Evolutionary conservation across 2,797 vertebrate genomes (phyloP), one percentile per base, ranked within the genome.

Genomic region (Gadopsis marmoratus): DNA sequence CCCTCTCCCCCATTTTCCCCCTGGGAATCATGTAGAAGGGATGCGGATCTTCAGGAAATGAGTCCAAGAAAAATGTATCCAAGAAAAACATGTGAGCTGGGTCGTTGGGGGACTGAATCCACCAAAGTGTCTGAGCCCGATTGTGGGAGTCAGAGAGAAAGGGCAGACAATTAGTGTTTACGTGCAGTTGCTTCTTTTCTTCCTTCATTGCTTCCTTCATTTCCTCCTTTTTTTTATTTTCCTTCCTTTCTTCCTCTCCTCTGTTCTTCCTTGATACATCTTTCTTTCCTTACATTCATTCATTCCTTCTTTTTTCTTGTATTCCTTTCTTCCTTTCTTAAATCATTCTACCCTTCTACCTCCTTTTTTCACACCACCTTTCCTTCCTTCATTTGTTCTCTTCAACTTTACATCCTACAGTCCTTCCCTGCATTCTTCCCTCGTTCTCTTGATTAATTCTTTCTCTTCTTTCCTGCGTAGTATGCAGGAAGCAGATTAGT

Each of bases 41-140:
- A 90, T 85, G 86, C 23, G 13, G 80, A 88, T 87, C 78, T 81
- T 85, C 68, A 90, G 88, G 92, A 93, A 91, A 92, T 92, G 80
- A 91, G 84, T 79, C 75, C 74, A 86, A 73, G 73, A 85, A 83
- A 91, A 86, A 87, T 65, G 60, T 51, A 83, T 93, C 92, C 92
- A 93, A 93, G 82, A 87, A 89, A 93, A 93, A 94, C 91, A 94
- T 39, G 55, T 50, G 77, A 88, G 75, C 68, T 60, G 56, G 77
- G 84, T 84, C 63, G 4, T 71, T 74, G 76, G 80, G 78, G 90
- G 81, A 83, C 81, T 4, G 7, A 84, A 79, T 84, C 74, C 74
- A 77, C 81, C n/a, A 4, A 74, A 81, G 81, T 60, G 48, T 81
- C 78, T 73, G 62, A 71, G 54, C 56, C 69, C 12, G 33, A 63